Conservation (phyloP, 2,888 invertebrate species). For the Liposcelis brunnea region DNA sequence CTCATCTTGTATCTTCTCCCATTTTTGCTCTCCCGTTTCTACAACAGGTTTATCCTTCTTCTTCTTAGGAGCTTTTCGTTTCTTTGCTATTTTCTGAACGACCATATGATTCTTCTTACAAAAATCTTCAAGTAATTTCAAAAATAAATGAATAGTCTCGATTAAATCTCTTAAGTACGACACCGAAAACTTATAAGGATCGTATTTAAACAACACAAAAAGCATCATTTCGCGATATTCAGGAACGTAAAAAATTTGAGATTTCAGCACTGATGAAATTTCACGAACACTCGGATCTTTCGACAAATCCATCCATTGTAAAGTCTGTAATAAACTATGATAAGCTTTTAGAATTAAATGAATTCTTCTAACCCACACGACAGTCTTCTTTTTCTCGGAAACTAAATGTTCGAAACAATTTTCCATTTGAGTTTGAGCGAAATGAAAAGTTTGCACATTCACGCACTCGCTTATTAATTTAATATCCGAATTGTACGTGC, state of each 20-base stretch:
- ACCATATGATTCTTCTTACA: slow-evolving; percentile 39
- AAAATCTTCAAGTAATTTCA: slow-evolving; percentile 68
- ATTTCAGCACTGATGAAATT: slow-evolving; percentile 71
- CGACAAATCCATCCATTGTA: slow-evolving; percentile 65
- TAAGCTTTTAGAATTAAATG: slow-evolving; percentile 66
- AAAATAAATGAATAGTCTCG: slow-evolving; percentile 75
- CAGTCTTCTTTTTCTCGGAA: slow-evolving; percentile 69
- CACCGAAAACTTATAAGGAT: slow-evolving; percentile 39
- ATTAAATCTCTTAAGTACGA: slow-evolving; percentile 67
- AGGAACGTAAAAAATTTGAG: slow-evolving; percentile 80
- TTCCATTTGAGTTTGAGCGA: slow-evolving; percentile 84
- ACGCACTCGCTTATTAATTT: slow-evolving; percentile 87
- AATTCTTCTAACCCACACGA: slow-evolving; percentile 66
- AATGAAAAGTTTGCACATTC: slow-evolving; percentile 81
- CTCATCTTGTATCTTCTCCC: slow-evolving; percentile 40
- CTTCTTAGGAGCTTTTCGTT: slow-evolving; percentile 25
- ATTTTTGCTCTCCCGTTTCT: slow-evolving; percentile 33
- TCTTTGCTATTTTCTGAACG: slow-evolving; percentile 41
- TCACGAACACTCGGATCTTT: slow-evolving; percentile 50
- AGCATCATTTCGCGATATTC: slow-evolving; percentile 85
- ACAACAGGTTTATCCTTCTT: slow-evolving; percentile 22
- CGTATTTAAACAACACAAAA: slow-evolving; percentile 20
- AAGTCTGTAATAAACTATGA: slow-evolving; percentile 68
- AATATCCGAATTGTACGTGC: slow-evolving; percentile 69
- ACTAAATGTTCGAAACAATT: slow-evolving; percentile 66